Base-by-base conservation (phyloP, 2,888 invertebrate genomes). In the Parelbella ahira region DNA sequence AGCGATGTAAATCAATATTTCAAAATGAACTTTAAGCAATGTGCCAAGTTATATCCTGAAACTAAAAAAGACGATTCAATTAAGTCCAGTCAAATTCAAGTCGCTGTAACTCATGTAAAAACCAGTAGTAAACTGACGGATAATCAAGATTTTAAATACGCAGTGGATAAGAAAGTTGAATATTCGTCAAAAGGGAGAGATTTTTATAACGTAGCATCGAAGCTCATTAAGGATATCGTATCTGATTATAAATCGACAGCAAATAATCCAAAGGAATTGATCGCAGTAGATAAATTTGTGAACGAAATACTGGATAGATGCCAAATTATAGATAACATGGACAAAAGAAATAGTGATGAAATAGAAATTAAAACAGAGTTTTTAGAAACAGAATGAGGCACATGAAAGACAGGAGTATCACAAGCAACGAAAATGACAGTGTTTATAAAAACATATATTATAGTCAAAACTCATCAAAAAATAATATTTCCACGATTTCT, bases 211-310 rank as follows among this genome's bases (percentile, higher is more conserved):
- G 48, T 48, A 37, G 55, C 56, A 1, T 54, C 55, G 19, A 30
- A 54, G 19, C 37, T 60, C 6, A 48, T 59, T 7, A 59, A 56
- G 54, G 51, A 56, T 11, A 53, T 58, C 12, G 43, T 52, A 13
- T 29, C 49, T 6, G 50, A 58, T 3, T 29, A 4, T 33, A 37
- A 44, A 28, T 18, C 21, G 4, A 38, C 37, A 24, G 44, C 50
- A 37, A 4, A 28, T 6, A 9, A 6, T 18, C 30, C 18, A 23
- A 38, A 10, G 10, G 48, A 61, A 46, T 60, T 54, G 54, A 47
- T 58, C 1, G 49, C 54, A 1, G 27, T 61, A 3, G 37, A 55
- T 13, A 51, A 55, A 6, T 47, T 64, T 5, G 38, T 54, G 0
- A 54, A 58, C 33, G 48, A 54, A 41, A 48, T 63, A 29, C 25